These are phyloP conservation scores for Tenthredo notha DNA, from an alignment of 2,888 invertebrate species.

Conservation along the genomic window DNA sequence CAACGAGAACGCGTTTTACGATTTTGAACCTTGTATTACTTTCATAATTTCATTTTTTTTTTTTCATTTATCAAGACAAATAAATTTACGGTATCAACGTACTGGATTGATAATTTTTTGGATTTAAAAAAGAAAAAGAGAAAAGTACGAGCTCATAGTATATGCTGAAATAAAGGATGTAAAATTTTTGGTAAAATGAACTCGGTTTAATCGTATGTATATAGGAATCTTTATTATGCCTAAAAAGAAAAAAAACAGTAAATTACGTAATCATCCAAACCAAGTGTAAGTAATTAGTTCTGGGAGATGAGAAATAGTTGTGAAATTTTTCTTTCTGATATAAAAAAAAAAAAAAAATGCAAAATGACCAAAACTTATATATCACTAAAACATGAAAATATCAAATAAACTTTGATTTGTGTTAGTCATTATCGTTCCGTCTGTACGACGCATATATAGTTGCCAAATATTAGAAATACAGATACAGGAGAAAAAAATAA, in stretches of 20 bases:
- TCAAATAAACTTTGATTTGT: constrained; percentile 10
- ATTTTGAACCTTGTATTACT: constrained; percentile 15
- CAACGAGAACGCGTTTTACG: neutral
- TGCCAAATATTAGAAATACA: constrained; percentile 54
- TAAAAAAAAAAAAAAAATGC: neutral
- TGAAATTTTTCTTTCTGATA: constrained; percentile 20
- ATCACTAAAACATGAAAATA: constrained; percentile 31
- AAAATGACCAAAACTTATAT: constrained; percentile 47
- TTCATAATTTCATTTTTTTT: constrained; percentile 5
- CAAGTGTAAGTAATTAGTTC: constrained; percentile 16
- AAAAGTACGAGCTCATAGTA: constrained; percentile 2
- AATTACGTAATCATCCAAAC: constrained; percentile 8
- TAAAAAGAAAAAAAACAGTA: too few species aligned
- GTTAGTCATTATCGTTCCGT: constrained; percentile 45
- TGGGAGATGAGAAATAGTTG: neutral
- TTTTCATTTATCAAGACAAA: neutral
- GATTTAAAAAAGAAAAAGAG: neutral
- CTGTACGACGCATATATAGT: constrained; percentile 44
- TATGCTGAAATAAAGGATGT: neutral
- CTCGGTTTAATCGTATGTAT: constrained; percentile 35
- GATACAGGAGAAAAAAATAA: neutral
- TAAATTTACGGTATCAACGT: neutral
- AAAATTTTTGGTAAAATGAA: constrained; percentile 5
- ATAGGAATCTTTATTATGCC: constrained; percentile 39
- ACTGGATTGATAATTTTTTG: neutral